Conservation (phyloP, 2,113 vertebrate species). For the Catagonus wagneri region DNA sequence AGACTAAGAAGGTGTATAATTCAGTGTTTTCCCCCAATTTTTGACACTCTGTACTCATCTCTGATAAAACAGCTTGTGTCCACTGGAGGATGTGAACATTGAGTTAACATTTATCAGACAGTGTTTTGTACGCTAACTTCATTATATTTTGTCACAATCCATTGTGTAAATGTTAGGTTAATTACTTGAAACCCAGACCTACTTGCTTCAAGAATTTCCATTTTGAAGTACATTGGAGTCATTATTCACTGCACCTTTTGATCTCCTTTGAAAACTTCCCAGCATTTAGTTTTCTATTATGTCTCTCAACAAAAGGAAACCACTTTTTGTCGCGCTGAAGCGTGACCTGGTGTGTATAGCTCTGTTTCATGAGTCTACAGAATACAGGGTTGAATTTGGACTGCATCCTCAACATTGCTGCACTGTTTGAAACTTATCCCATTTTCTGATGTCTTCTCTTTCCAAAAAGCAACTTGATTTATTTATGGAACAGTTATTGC, state of each 20-base stretch:
- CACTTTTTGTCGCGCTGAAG: conserved; percentile 3
- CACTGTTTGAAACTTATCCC: conserved; percentile 14
- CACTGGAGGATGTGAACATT: not conserved
- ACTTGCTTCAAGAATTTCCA: conserved; percentile 57
- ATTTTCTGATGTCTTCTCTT: not conserved
- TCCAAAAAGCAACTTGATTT: conserved; percentile 48
- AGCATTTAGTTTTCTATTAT: conserved; percentile 57
- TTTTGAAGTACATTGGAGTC: conserved; percentile 63
- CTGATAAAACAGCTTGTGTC: not conserved
- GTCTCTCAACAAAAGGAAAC: conserved; percentile 48
- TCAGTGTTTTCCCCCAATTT: conserved; percentile 50
- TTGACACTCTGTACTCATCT: conserved; percentile 19
- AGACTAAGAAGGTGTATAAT: not conserved
- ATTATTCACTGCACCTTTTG: conserved; percentile 59
- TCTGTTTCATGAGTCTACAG: not conserved
- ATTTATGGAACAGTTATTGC: conserved; percentile 56
- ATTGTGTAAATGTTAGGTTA: conserved; percentile 68
- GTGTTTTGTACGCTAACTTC: conserved; percentile 56
- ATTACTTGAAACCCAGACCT: conserved; percentile 59
- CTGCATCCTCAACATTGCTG: not conserved
- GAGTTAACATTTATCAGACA: conserved; percentile 58
- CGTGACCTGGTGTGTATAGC: not conserved
- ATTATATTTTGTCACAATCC: conserved; percentile 52
- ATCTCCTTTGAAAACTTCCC: conserved; percentile 58
- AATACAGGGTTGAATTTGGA: not conserved